phyloP scores from a whole-genome alignment of 2,797 vertebrate species.

The Danio choprae region DNA sequence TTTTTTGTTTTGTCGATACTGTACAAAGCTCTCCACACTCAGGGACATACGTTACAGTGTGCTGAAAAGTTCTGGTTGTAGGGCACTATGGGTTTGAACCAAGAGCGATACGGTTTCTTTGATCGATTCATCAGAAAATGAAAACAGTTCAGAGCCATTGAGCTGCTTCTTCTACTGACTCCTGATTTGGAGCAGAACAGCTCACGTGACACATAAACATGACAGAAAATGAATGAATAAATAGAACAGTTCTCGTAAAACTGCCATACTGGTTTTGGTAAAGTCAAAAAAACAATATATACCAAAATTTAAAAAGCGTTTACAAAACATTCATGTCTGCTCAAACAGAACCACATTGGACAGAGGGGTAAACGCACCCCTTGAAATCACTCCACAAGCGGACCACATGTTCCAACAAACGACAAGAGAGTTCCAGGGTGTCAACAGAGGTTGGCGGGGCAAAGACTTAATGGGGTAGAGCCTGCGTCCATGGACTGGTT shows the following conservation, averaged over 20 bases:
- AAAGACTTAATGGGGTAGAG: slow-evolving; percentile 18
- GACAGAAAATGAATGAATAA: slow-evolving; percentile 25
- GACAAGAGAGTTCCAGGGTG: slow-evolving; percentile 53
- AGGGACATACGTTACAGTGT: slow-evolving; percentile 75
- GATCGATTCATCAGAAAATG: slow-evolving; percentile 69
- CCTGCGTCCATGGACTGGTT: background rate
- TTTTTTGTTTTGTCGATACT: slow-evolving; percentile 63
- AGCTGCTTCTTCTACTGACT: slow-evolving; percentile 51
- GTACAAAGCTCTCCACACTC: slow-evolving; percentile 74
- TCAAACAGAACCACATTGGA: slow-evolving; percentile 56
- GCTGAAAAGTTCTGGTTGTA: slow-evolving; percentile 73
- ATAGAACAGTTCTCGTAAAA: slow-evolving; percentile 47
- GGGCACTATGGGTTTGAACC: slow-evolving; percentile 67
- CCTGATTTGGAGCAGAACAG: slow-evolving; percentile 48
- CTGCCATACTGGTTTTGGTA: slow-evolving; percentile 37
- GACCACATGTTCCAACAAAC: slow-evolving; percentile 56
- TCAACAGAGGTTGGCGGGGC: slow-evolving; percentile 28
- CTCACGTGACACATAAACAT: slow-evolving; percentile 53
- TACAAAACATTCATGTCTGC: slow-evolving; percentile 59
- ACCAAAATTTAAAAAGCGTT: slow-evolving; percentile 46
- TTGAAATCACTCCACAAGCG: slow-evolving; percentile 46
- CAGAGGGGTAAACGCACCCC: slow-evolving; percentile 24
- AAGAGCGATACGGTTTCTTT: slow-evolving; percentile 66
- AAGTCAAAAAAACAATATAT: slow-evolving; percentile 29
- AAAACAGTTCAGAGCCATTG: slow-evolving; percentile 83